Conservation (phyloP, 2,888 invertebrate species). For the Drosophila heteroneura region DNA sequence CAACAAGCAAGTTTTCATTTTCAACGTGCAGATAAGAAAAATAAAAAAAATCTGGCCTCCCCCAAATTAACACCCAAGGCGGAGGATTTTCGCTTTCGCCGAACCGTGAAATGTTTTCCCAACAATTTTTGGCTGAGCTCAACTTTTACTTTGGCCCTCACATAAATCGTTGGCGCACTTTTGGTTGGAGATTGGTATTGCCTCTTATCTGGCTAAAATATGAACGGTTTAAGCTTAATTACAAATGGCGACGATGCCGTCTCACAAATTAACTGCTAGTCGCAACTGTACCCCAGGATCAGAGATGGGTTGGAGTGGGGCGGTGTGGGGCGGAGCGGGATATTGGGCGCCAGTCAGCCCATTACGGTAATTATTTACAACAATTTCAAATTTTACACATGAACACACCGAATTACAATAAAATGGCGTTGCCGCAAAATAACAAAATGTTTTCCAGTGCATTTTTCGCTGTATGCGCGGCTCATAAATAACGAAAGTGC, state of each 20-base stretch:
- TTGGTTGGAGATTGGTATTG: slow-evolving; percentile 28
- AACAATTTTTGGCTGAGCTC: slow-evolving; percentile 54
- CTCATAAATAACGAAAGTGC: slow-evolving; percentile 72
- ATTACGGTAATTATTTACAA: slow-evolving; percentile 83
- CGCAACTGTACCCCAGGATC: slow-evolving; percentile 44
- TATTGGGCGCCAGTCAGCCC: slow-evolving; percentile 28
- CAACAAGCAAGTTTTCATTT: slow-evolving; percentile 31
- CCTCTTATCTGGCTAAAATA: slow-evolving; percentile 78
- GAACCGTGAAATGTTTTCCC: slow-evolving; percentile 71
- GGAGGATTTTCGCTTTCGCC: slow-evolving; percentile 52
- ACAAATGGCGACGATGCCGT: slow-evolving; percentile 71
- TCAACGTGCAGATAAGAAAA: slow-evolving; percentile 32
- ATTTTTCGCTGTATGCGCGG: slow-evolving; percentile 42
- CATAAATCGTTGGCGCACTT: slow-evolving; percentile 54
- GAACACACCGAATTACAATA: slow-evolving; percentile 70
- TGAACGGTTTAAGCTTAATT: slow-evolving; percentile 81
- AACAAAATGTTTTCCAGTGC: slow-evolving; percentile 73
- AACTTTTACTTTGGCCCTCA: slow-evolving; percentile 58
- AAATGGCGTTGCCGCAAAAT: slow-evolving; percentile 43
- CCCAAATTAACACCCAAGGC: slow-evolving; percentile 72
- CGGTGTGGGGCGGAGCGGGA: not conserved
- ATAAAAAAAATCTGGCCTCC: slow-evolving; percentile 44
- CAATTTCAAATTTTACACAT: slow-evolving; percentile 81
- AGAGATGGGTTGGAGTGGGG: not conserved
- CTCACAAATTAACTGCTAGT: slow-evolving; percentile 74